phyloP scores from a whole-genome alignment of 2,797 vertebrate species.

The Mallotus villosus region DNA sequence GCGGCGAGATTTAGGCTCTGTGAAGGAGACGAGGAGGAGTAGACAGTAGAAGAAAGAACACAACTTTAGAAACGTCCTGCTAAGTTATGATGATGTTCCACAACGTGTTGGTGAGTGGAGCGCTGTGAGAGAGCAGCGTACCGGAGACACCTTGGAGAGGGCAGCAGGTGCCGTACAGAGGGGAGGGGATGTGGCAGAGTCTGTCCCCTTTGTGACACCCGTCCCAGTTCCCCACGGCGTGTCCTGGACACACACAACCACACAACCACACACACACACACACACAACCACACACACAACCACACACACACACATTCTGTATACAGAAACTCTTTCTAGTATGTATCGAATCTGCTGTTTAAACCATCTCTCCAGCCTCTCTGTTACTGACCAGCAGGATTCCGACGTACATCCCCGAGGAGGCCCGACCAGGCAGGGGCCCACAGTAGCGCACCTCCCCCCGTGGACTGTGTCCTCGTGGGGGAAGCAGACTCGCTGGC shows the following conservation, averaged over 20 bases:
- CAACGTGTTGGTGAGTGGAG: not conserved
- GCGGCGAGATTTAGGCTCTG: slow-evolving; percentile 56
- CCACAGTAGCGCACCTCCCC: slow-evolving; percentile 71
- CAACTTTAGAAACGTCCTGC: too few relatives aligned
- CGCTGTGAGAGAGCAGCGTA: slow-evolving; percentile 20
- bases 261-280: slow-evolving; percentile 5
- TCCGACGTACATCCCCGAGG: slow-evolving; percentile 58
- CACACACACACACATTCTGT: not conserved
- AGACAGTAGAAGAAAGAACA: not conserved
- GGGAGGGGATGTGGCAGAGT: slow-evolving; percentile 69
- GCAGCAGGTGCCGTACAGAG: slow-evolving; percentile 64
- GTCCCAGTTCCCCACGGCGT: slow-evolving; percentile 72
- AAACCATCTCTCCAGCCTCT: not conserved
- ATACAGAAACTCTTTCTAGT: not conserved
- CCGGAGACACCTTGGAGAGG: slow-evolving; percentile 67
- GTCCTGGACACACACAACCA: slow-evolving; percentile 63
- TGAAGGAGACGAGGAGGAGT: not conserved
- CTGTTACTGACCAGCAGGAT: slow-evolving; percentile 68
- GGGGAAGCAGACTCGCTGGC: slow-evolving; percentile 69
- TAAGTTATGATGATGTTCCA: too few relatives aligned
- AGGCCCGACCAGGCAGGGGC: slow-evolving; percentile 50
- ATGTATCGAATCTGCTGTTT: not conserved
- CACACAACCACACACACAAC: slow-evolving; percentile 5
- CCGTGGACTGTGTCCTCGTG: slow-evolving; percentile 33
- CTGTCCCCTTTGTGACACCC: slow-evolving; percentile 62